Evolutionary conservation across 2,888 invertebrate species (phyloP).

Genomic region (Palloptera scutellata): DNA sequence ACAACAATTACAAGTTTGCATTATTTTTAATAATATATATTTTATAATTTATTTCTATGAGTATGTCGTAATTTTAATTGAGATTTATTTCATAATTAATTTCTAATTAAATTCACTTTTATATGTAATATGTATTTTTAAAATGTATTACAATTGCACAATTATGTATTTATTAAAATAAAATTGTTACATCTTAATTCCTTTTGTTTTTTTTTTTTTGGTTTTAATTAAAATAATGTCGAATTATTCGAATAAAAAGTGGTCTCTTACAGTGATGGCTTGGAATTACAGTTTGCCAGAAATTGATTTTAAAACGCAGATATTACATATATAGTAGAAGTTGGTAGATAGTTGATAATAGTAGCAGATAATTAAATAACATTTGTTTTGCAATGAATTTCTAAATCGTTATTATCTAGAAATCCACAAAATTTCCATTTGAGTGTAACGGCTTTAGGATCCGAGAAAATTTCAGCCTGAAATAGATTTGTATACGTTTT

Average conservation of each 20-base stretch:
- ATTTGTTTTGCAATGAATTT: neutral
- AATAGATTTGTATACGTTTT: constrained; percentile 83
- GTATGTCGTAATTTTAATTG: no score
- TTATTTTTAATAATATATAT: no score
- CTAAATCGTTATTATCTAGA: neutral
- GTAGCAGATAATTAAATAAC: neutral
- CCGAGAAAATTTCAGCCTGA: constrained; percentile 67
- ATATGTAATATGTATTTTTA: constrained; percentile 1
- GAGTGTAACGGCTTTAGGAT: constrained; percentile 29
- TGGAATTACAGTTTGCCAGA: constrained; percentile 23
- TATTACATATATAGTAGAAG: neutral
- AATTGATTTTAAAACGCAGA: constrained; percentile 2
- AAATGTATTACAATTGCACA: no score
- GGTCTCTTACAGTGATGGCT: constrained; percentile 34
- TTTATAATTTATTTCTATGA: no score
- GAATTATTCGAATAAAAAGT: constrained; percentile 21
- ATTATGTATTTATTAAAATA: no score
- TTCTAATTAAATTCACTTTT: constrained; percentile 31
- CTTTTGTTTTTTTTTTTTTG: no score
- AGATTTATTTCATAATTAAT: constrained; percentile 40
- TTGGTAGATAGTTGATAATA: neutral
- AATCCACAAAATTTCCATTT: constrained; percentile 84
- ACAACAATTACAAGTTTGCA: no score
- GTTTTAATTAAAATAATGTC: no score
- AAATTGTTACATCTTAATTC: no score